Base-by-base conservation (phyloP, 2,888 invertebrate genomes). In the Pseudoips prasinana region DNA sequence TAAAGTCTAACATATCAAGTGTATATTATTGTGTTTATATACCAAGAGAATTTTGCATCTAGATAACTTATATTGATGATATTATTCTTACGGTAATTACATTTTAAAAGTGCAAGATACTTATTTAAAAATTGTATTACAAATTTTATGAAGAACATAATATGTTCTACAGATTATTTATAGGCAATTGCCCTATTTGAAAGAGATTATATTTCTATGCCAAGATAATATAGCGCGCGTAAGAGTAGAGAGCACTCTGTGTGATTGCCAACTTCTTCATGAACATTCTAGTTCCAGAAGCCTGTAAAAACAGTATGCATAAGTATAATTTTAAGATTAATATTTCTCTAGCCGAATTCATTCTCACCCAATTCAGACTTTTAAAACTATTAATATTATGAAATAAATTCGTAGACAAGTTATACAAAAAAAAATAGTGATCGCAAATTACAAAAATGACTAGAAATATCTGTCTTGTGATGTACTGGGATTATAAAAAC, bases 111-210 rank as follows among this genome's bases (percentile, higher is more conserved):
- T 83, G 85, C 81, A 73, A 66, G 54, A 74, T 77, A 80, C 70
- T 76, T 82, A 81, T 66, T 70, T 67, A 64, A 71, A 74, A 58
- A 73, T 71, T 73, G 74, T 79, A 79, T 75, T 84, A 84, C 77
- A 82, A 84, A 44, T 39, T 50, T 57, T 47, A 46, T 42, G 39
- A 39, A 36, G 46, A 55, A 57, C 56, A 33, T 42, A 43, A 29
- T 46, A 45, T 52, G 53, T 58, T 56, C 58, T 46, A 48, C 46
- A 41, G 54, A 45, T 51, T 49, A 57, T 54, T 42, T 50, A 48
- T 41, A 56, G 57, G 57, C 55, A 35, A 53, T 31, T 46, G 56
- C 58, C 56, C 30, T 55, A 47, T 42, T 52, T 39, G 44, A 53
- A 52, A 58, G 45, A 54, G 48, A 58, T 58, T 48, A 56, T 48